A percentile compares a stretch with the other conserved stretches of the same genome.
These are phyloP conservation scores for Drosophila pseudoananassae DNA, from an alignment of 1,140 invertebrate species.

Conservation along the genomic window DNA sequence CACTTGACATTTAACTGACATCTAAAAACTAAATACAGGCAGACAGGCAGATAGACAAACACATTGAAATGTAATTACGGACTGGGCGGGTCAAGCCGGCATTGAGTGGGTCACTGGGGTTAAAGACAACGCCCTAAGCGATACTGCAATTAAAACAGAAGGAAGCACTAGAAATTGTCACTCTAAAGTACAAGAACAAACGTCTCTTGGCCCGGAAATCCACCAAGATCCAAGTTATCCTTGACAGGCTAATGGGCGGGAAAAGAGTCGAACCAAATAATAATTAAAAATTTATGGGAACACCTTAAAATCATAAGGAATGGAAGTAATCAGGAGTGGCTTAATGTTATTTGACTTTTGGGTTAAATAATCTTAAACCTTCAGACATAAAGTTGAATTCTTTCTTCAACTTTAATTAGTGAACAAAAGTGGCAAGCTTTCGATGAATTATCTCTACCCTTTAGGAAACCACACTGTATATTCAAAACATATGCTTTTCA, in stretches of 20 bases:
- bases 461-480: background rate
- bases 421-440: too few species aligned
- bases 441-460: conserved; percentile 5
- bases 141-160: conserved; percentile 69
- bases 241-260: conserved; percentile 57
- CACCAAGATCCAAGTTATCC: conserved; percentile 45
- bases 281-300: conserved; percentile 65
- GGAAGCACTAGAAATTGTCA: conserved; percentile 42
- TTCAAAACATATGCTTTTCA: conserved; percentile 18
- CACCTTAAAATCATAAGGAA: background rate
- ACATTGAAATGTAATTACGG: conserved; percentile 65
- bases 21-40: conserved; percentile 30
- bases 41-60: background rate
- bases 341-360: background rate
- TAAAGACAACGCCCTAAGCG: conserved; percentile 28
- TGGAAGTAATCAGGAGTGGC: background rate
- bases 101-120: conserved; percentile 32
- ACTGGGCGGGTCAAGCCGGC: conserved; percentile 8
- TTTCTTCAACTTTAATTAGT: background rate
- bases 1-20: conserved; percentile 74
- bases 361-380: too few species aligned
- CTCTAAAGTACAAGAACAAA: background rate
- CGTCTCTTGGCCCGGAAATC: background rate
- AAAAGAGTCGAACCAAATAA: conserved; percentile 32
- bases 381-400: background rate